Evolutionary conservation across 2,888 invertebrate species (phyloP).

Genomic region (Thereva unica): DNA sequence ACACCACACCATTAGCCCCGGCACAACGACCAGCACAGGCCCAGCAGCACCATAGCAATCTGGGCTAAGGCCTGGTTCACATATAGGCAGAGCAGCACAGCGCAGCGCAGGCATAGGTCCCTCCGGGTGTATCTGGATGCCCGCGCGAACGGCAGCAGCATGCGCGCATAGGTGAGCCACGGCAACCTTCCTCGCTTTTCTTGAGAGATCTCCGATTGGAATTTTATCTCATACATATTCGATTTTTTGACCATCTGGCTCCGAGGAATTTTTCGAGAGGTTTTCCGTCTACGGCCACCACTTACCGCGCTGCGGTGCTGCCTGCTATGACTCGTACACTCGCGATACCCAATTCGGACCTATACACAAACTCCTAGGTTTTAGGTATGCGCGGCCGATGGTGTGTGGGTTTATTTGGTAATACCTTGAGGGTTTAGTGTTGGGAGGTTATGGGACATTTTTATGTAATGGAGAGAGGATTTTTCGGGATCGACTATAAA

Average conservation of each 20-base stretch:
- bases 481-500: too few relatives aligned
- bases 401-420: too few relatives aligned
- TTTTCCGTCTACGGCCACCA: conserved; percentile 4
- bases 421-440: too few relatives aligned
- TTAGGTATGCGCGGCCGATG: conserved; percentile 10
- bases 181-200: conserved; percentile 37
- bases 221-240: conserved; percentile 42
- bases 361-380: too few relatives aligned
- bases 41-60: too few relatives aligned
- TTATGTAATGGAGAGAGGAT: too few relatives aligned
- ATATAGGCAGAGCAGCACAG: conserved; percentile 11
- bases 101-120: conserved; percentile 1
- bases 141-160: conserved; percentile 20
- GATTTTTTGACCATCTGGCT: conserved; percentile 43
- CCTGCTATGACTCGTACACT: not conserved
- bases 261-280: conserved; percentile 41
- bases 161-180: conserved; percentile 38
- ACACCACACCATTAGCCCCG: too few relatives aligned
- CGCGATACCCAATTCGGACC: too few relatives aligned
- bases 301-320: not conserved
- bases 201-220: conserved; percentile 39
- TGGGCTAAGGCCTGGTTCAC: not conserved
- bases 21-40: too few relatives aligned
- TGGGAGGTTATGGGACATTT: too few relatives aligned
- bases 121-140: conserved; percentile 21